Evolutionary conservation across 1,140 invertebrate species (phyloP), one percentile per base, ranked within the genome.

Genomic region (Pomacea maculata): DNA sequence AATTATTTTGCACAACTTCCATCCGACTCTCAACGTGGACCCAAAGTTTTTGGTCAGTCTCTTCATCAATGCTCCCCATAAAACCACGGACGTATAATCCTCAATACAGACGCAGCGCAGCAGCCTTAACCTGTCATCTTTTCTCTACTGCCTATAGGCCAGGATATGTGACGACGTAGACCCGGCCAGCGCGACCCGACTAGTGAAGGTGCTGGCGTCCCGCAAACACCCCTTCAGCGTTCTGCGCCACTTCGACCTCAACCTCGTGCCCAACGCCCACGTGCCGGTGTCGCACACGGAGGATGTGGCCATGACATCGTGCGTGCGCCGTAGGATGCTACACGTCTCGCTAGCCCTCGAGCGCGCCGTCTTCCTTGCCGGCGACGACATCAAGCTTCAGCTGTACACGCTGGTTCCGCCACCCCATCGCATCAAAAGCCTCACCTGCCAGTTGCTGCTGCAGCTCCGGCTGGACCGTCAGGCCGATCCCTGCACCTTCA

Each of bases 381-480:
- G 88, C 7, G 87, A 89, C 73, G 85, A 89, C 65, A 85, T 89
- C n/a, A 82, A 80, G 79, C 72, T 89, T 14, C 85, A 86, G 70
- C 80, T 89, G 9, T 78, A 81, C 25, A 82, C 83, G 5, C 63
- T 82, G 29, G 75, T 80, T 25, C 83, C 82, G 29, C 79, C 80
- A 25, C 68, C 84, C 55, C 80, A 83, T 29, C 81, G 80, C 75
- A 85, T 89, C 54, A 84, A 84, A 83, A 79, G 81, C 19, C 83
- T 89, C 7, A 79, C 78, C 7, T 88, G 88, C 80, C 75, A 78
- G 12, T 78, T 89, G 17, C 82, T 84, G 71, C 84, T 86, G 70
- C 79, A 82, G 57, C 71, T 88, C 14, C 84, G 67, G 29, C 63
- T 84, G n/a, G 64, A 84, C 63, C 80, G 70, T 15, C 81, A 80